Evolutionary conservation across 2,888 invertebrate species (phyloP), one percentile per base, ranked within the genome.

Genomic region (Ctenicera cuprea): DNA sequence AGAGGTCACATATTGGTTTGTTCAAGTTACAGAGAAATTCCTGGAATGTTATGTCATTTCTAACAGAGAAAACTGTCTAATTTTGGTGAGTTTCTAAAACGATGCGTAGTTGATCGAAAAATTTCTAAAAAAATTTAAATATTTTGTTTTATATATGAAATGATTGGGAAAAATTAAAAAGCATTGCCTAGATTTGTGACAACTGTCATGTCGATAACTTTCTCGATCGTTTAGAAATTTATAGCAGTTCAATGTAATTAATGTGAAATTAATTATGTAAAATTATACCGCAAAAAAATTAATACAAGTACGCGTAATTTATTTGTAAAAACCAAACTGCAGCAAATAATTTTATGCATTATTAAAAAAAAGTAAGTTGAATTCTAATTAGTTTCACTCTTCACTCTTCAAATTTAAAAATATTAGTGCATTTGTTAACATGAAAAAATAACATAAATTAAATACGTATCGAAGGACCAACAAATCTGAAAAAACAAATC

Each of bases 121-220:
- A 41, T 41, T 41, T 41, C n/a, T 41, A n/a, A 14, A 41, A 41
- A 41, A 41, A n/a, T n/a, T 9, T 14, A 45, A n/a, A n/a, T 45
- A 14, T 16, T 3, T 1, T 45, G n/a, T 45, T 45, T 43, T 14
- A 38, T 41, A n/a, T n/a, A n/a, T n/a, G n/a, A 62, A 62, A 62
- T 16, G 3, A 57, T 50, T 16, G 14, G 26, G 22, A 52, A 26
- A 30, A 52, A 52, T 52, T 52, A 38, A 33, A 37, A 59, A 8
- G 33, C 2, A 11, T 22, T 22, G 11, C 43, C 45, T 8, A 59
- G 38, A 11, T 12, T 22, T 45, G 62, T 5, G 62, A 62, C 62
- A 62, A 45, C 62, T 62, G 62, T 45, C 62, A 62, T 26, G 33
- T 16, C 38, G 20, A 57, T 26, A 62, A 45, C 62, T 62, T 62